A percentile compares a stretch with the other conserved stretches of the same genome.
phyloP scores from a whole-genome alignment of 2,888 invertebrate genomes.

The Drosophila gaucha region DNA sequence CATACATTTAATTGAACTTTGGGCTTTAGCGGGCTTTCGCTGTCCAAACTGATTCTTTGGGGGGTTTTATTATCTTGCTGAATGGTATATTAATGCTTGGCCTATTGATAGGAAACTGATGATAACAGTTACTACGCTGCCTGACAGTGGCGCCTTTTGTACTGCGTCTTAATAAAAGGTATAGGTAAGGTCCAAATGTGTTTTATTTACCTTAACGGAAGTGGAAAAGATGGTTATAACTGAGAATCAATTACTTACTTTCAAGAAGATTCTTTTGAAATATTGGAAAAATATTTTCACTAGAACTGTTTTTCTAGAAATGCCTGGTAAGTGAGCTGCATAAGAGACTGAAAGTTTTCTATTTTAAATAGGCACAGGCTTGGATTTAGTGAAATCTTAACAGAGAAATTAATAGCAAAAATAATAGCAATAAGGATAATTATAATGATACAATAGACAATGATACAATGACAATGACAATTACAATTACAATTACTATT shows the following conservation, averaged over 20 bases:
- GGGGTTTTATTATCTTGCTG: conserved; percentile 34
- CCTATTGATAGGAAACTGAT: conserved; percentile 29
- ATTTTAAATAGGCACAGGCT: no score
- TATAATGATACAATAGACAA: no score
- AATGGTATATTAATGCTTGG: conserved; percentile 23
- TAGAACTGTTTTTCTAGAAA: neutral
- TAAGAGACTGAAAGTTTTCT: neutral
- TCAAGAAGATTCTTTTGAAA: neutral
- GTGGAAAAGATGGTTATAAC: neutral
- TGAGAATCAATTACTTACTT: neutral
- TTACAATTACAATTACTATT: no score
- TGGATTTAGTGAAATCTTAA: neutral
- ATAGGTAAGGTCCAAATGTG: conserved; percentile 4
- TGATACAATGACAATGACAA: neutral
- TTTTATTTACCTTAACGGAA: neutral
- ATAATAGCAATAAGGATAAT: neutral
- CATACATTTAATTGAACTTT: conserved; percentile 58
- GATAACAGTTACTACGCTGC: conserved; percentile 22
- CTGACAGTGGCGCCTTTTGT: conserved; percentile 6
- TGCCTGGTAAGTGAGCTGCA: neutral
- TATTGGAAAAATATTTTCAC: no score
- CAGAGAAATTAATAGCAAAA: neutral
- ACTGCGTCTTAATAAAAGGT: conserved; percentile 22
- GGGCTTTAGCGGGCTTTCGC: conserved; percentile 21
- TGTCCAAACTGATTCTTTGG: conserved; percentile 16